phyloP scores from a whole-genome alignment of 2,113 vertebrate species.

The Poicephalus meyeri region DNA sequence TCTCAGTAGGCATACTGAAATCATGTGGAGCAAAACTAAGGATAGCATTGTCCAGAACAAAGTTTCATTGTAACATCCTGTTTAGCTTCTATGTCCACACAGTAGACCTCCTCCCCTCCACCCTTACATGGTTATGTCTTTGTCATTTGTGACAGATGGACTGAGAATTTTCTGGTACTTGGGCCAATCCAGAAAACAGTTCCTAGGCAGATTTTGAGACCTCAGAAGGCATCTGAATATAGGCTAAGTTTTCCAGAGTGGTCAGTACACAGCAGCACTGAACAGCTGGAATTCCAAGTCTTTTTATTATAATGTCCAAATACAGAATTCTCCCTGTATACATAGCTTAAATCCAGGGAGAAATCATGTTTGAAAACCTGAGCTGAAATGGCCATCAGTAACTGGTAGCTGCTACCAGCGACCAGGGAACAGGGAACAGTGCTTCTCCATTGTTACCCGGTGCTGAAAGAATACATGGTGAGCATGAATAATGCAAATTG shows the following conservation, averaged over 20 bases:
- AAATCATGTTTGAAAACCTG: neutral
- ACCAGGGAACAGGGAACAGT: neutral
- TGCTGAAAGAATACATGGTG: neutral
- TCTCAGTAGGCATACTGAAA: neutral
- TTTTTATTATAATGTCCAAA: neutral
- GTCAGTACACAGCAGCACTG: neutral
- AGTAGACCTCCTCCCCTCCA: neutral
- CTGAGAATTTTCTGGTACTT: neutral
- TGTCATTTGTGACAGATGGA: neutral
- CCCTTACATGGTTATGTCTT: neutral
- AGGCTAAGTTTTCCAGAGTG: neutral
- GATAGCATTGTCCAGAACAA: neutral
- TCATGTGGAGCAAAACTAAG: neutral
- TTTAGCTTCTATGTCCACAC: neutral
- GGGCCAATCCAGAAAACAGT: neutral
- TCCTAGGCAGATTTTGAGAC: neutral
- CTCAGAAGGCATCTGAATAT: neutral
- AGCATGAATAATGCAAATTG: conserved; percentile 2
- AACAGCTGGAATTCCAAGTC: neutral
- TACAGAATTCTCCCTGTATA: neutral
- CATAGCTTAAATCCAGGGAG: neutral
- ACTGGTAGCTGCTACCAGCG: neutral
- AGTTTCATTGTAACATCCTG: neutral
- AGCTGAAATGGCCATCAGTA: neutral
- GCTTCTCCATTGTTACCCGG: neutral